Evolutionary conservation across 64 coral and sea anemone genomes (phyloP), one percentile per base, ranked within the genome.

Genomic region (Montipora foliosa): DNA sequence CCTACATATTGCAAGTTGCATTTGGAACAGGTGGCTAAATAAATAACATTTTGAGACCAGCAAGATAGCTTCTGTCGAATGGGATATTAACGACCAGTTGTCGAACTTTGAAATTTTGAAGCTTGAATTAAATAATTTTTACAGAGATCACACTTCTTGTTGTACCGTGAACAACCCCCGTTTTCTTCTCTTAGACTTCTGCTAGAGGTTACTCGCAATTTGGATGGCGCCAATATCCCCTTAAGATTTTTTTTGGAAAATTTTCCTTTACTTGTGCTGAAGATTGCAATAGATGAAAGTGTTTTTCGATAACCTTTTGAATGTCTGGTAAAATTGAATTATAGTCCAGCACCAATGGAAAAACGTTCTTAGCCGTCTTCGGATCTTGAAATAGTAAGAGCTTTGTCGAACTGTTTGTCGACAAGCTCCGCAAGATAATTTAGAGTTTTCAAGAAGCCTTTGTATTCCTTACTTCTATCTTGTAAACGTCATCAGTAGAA

Each of bases 371-470:
- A 1, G 62, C 44, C 5, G 25, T 4, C 49, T 91, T 72, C 58
- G 7, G 59, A 61, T 77, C 59, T 81, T 4, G 13, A 12, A 4
- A 90, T 11, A 20, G 6, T 8, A 6, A 70, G 44, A 7, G 59
- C 60, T 49, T 91, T 91, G n/a, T 91, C 62, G 29, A 91, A 81
- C 67, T 81, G 8, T 67, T 67, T 84, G 10, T 91, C 77, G 12
- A 91, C 62, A 13, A 52, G 22, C 13, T 80, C 58, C 5, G 5
- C 45, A 21, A 14, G 75, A 62, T 82, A 81, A 61, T 91, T 68
- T 91, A 81, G 59, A 6, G 60, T 45, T 68, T 90, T 81, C 13
- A 68, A 77, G 60, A 80, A 90, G 8, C 77, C 11, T 69, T 90
- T 37, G 29, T 37, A 37, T 37, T 37, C 29, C 79, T 21, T 79